A percentile compares a stretch with the other conserved stretches of the same genome.
phyloP scores from a whole-genome alignment of 2,797 vertebrate genomes.

The Channa striata region DNA sequence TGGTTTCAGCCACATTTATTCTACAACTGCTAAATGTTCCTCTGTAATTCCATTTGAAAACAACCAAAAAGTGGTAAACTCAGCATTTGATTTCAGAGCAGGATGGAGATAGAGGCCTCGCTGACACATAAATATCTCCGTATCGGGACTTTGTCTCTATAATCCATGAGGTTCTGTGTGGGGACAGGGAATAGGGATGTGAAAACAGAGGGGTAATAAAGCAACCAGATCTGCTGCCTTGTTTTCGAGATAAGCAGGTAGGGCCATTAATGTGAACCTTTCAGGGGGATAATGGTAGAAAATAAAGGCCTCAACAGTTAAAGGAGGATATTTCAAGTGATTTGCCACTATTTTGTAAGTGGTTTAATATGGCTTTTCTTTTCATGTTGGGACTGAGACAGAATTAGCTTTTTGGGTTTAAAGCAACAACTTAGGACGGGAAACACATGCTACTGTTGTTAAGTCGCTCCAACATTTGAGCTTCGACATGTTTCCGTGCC shows the following conservation, averaged over 20 bases:
- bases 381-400: constrained; percentile 34
- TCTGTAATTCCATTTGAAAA: no score
- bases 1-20: background rate
- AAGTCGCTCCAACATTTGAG: background rate
- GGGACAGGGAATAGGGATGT: no score
- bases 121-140: no score
- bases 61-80: no score
- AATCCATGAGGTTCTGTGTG: no score
- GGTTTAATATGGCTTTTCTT: constrained; percentile 41
- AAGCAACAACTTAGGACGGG: constrained; percentile 17
- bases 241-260: constrained; percentile 54
- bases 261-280: constrained; percentile 56
- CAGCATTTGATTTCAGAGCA: constrained; percentile 2
- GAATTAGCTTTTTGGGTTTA: constrained; percentile 14
- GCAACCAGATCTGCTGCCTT: constrained; percentile 45
- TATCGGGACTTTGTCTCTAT: no score
- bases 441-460: background rate
- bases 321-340: constrained; percentile 52
- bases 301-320: constrained; percentile 51
- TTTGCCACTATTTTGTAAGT: constrained; percentile 43
- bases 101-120: no score
- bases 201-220: constrained; percentile 53
- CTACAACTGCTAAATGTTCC: background rate
- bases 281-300: constrained; percentile 54
- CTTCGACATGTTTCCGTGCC: background rate